Evolutionary conservation across 2,797 vertebrate genomes (phyloP), one percentile per base, ranked within the genome.

Genomic region (Ciconia nigra): DNA sequence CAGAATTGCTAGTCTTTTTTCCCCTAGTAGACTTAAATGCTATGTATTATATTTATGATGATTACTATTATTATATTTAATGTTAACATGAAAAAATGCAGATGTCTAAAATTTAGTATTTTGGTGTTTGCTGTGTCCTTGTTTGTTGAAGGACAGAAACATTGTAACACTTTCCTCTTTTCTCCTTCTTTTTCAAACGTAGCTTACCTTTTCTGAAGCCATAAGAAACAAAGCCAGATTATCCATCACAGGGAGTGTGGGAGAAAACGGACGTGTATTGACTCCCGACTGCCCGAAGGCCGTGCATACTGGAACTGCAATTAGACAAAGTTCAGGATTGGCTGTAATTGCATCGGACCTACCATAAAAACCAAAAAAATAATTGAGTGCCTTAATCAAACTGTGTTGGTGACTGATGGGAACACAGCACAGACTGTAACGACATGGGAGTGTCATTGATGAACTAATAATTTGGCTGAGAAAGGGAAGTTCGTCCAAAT

Each of bases 341-440:
- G 99, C 99, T 98, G 99, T 99, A 98, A 99, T 99, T 98, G 99
- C 99, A 98, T 99, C 99, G 77, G 99, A 99, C 98, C 99, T 99
- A 98, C 99, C 99, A 99, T 99, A 98, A 99, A 99, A 99, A 99
- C 99, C 99, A 99, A 99, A 99, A 98, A 98, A 99, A 98, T 98
- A 99, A 99, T 99, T 93, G 98, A 98, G 99, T 99, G 99, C 99
- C 99, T 99, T 99, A 98, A 98, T 98, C 96, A 98, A 98, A 98
- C 98, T 98, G 97, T 98, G 98, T 98, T 94, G 98, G 98, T 97
- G 98, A 98, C 98, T 97, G 98, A 98, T 93, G 95, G 98, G 98
- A 98, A 98, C 97, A 97, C 98, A 99, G 99, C 98, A 99, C 98
- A 98, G 98, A 98, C 98, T 98, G 97, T 98, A 97, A 91, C 67